phyloP scores from a whole-genome alignment of 2,113 vertebrate genomes.

The Caranx melampygus region DNA sequence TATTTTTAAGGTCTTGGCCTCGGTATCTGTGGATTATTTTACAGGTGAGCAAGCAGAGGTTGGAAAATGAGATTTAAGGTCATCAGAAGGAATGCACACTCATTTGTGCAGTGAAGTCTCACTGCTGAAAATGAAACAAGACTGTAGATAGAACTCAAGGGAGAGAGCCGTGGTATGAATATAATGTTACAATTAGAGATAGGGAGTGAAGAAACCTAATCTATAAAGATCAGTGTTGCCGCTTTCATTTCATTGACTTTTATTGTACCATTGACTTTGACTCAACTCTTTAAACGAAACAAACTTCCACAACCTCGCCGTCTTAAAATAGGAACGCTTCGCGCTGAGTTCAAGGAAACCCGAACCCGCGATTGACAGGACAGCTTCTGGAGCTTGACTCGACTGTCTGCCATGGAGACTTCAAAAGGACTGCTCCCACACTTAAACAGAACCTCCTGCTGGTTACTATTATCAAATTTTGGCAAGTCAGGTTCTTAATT shows the following conservation, averaged over 20 bases:
- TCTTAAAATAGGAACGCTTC: conserved; percentile 49
- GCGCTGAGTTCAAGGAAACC: conserved; percentile 47
- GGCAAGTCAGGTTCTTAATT: conserved; percentile 64
- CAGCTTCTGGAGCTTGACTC: conserved; percentile 32
- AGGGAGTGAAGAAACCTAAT: conserved; percentile 48
- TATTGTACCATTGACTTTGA: conserved; percentile 61
- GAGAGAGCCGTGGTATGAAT: conserved; percentile 35
- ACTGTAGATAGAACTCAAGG: conserved; percentile 51
- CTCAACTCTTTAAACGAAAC: conserved; percentile 36
- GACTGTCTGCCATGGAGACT: conserved; percentile 31
- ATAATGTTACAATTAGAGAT: conserved; percentile 65
- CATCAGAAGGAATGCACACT: conserved; percentile 52
- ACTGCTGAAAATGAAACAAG: conserved; percentile 49
- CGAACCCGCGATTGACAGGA: conserved; percentile 46
- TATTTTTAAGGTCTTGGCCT: conserved; percentile 74
- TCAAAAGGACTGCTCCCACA: conserved; percentile 39
- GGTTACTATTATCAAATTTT: conserved; percentile 58
- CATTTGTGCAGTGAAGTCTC: conserved; percentile 44
- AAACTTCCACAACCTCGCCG: conserved; percentile 2
- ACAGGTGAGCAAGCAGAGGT: conserved; percentile 71
- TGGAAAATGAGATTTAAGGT: conserved; percentile 78
- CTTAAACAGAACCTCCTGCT: conserved; percentile 43
- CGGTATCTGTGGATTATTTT: conserved; percentile 64
- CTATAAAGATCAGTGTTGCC: conserved; percentile 53
- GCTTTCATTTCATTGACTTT: conserved; percentile 64